phyloP scores from a whole-genome alignment of 2,113 vertebrate genomes.

The Cyphomyrus plagiostoma region DNA sequence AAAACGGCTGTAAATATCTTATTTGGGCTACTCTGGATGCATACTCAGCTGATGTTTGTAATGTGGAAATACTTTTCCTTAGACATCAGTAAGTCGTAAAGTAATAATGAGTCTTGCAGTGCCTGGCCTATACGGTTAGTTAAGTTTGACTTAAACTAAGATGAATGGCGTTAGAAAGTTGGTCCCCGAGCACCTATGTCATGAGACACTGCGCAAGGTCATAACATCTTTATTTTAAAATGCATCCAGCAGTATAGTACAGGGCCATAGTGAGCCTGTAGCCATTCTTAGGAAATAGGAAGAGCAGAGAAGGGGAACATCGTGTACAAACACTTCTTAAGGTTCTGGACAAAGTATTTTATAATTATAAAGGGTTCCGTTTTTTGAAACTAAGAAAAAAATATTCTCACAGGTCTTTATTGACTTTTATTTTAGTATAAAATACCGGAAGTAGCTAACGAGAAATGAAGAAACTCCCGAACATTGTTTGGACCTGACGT shows the following conservation, averaged over 20 bases:
- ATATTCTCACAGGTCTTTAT: not conserved
- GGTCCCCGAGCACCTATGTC: not conserved
- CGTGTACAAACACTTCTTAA: not conserved
- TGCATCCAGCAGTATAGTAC: not conserved
- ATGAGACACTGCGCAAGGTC: not conserved
- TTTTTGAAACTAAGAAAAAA: not conserved
- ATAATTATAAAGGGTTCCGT: not conserved
- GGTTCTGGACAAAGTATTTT: not conserved
- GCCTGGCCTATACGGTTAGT: not conserved
- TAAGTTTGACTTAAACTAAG: not conserved
- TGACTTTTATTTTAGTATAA: not conserved
- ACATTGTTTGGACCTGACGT: constrained; percentile 1
- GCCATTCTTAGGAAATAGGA: not conserved
- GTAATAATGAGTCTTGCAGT: not conserved
- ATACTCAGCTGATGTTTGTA: not conserved
- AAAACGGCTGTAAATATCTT: not conserved
- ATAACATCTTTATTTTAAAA: not conserved
- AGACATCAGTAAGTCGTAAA: not conserved
- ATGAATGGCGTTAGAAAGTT: not conserved
- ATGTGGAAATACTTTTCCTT: not conserved
- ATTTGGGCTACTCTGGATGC: not conserved
- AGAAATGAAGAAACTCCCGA: not conserved
- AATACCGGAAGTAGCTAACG: not conserved
- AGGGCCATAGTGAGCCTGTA: not conserved
- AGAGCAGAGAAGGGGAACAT: not conserved